Conservation (phyloP, 2,888 invertebrate species). For the Nematopogon swammerdamellus region DNA sequence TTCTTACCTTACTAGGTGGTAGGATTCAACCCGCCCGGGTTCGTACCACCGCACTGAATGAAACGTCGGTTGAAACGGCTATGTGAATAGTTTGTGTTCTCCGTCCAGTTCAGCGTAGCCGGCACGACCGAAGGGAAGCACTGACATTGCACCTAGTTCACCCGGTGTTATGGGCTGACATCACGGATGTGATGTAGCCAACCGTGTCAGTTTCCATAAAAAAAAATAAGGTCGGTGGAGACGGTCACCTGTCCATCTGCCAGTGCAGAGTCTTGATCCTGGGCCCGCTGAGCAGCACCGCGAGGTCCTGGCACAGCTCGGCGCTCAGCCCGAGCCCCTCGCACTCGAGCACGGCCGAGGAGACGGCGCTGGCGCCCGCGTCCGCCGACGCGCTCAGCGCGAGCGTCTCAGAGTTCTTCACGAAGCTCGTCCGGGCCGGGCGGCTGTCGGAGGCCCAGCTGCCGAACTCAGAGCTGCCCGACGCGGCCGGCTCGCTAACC, state of each 20-base stretch:
- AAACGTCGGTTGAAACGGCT: too few relatives aligned
- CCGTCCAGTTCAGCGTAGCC: too few relatives aligned
- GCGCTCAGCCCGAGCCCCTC: slow-evolving; percentile 63
- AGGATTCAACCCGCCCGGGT: too few relatives aligned
- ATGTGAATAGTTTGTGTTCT: too few relatives aligned
- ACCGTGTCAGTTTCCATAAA: too few relatives aligned
- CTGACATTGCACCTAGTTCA: too few relatives aligned
- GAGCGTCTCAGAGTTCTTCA: slow-evolving; percentile 43
- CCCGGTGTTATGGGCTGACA: too few relatives aligned
- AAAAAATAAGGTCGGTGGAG: too few relatives aligned
- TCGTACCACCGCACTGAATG: too few relatives aligned
- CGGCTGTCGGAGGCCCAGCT: slow-evolving; percentile 47
- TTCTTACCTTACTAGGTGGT: too few relatives aligned
- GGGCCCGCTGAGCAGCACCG: slow-evolving; percentile 67
- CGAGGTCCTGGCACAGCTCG: slow-evolving; percentile 67
- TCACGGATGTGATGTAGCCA: too few relatives aligned
- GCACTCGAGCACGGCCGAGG: slow-evolving; percentile 58
- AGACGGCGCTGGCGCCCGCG: slow-evolving; percentile 50
- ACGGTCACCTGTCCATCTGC: slow-evolving; percentile 53
- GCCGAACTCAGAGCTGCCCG: slow-evolving; percentile 29
- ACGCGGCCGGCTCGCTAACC: not conserved
- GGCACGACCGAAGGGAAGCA: too few relatives aligned
- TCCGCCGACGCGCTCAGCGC: slow-evolving; percentile 36
- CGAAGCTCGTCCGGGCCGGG: slow-evolving; percentile 42
- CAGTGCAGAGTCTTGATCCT: slow-evolving; percentile 70